Evolutionary conservation across 2,888 invertebrate genomes (phyloP).

Genomic region (Mongoloraphidia duomilia): DNA sequence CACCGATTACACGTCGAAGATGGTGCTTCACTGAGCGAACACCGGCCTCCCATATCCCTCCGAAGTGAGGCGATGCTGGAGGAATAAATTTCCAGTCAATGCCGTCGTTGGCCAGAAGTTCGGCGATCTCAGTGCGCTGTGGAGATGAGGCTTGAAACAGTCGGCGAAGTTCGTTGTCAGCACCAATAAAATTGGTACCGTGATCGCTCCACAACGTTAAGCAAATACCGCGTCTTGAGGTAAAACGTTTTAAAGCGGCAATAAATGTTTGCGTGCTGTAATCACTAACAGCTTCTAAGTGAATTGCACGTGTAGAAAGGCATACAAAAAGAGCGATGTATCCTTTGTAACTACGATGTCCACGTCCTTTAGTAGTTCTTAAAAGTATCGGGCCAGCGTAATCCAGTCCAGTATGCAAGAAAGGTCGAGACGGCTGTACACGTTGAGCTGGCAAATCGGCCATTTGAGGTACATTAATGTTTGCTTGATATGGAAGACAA

Average conservation of each 20-base stretch:
- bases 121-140: too few species aligned
- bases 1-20: too few species aligned
- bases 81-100: too few species aligned
- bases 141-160: too few species aligned
- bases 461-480: background rate
- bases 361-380: background rate
- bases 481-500: too few species aligned
- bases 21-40: too few species aligned
- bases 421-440: background rate
- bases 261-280: background rate
- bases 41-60: too few species aligned
- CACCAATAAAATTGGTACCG: slow-evolving; percentile 7
- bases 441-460: background rate
- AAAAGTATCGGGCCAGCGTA: background rate
- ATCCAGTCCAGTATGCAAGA: background rate
- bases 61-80: too few species aligned
- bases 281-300: slow-evolving; percentile 1
- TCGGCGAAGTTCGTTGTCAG: background rate
- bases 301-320: slow-evolving; percentile 4
- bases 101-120: too few species aligned
- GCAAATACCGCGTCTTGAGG: slow-evolving; percentile 2
- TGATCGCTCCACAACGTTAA: slow-evolving; percentile 2
- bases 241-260: slow-evolving; percentile 5
- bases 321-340: slow-evolving; percentile 8
- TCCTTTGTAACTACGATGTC: background rate